phyloP scores from a whole-genome alignment of 1,140 invertebrate genomes.

The Drosophila funebris region DNA sequence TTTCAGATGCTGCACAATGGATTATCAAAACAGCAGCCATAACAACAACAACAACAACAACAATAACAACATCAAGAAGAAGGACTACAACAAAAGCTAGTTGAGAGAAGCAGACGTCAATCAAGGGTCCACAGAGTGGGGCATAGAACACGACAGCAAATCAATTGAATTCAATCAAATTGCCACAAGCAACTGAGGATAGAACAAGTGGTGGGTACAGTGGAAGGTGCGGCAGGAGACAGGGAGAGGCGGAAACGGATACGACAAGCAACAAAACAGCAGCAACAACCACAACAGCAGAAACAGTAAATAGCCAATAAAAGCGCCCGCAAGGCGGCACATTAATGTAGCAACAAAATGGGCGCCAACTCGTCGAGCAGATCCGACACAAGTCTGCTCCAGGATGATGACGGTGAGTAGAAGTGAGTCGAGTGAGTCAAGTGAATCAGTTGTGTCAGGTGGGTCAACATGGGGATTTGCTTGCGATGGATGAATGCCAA shows the following conservation, averaged over 20 bases:
- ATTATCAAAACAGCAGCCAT: conserved; percentile 15
- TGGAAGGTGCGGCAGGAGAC: background rate
- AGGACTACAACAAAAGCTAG: conserved; percentile 3
- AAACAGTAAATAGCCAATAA: conserved; percentile 24
- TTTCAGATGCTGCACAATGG: conserved; percentile 29
- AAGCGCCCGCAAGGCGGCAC: conserved; percentile 25
- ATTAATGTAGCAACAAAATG: conserved; percentile 75
- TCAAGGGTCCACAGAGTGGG: background rate
- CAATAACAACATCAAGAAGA: background rate
- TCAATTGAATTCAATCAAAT: conserved; percentile 55
- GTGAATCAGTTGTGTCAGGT: background rate
- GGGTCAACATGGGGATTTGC: no score
- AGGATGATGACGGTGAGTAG: conserved; percentile 78
- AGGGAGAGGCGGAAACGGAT: background rate
- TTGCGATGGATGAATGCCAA: no score
- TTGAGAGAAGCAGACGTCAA: conserved; percentile 14
- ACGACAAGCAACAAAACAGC: background rate
- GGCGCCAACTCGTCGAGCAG: conserved; percentile 81
- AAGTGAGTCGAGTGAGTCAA: background rate
- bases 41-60: conserved; percentile 8
- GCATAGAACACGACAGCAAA: conserved; percentile 32
- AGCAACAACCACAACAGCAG: background rate
- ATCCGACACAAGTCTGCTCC: conserved; percentile 78
- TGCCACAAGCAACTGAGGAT: conserved; percentile 24
- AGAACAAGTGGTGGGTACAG: background rate